Evolutionary conservation across 2,888 invertebrate species (phyloP).

Genomic region (Alsophila aescularia): DNA sequence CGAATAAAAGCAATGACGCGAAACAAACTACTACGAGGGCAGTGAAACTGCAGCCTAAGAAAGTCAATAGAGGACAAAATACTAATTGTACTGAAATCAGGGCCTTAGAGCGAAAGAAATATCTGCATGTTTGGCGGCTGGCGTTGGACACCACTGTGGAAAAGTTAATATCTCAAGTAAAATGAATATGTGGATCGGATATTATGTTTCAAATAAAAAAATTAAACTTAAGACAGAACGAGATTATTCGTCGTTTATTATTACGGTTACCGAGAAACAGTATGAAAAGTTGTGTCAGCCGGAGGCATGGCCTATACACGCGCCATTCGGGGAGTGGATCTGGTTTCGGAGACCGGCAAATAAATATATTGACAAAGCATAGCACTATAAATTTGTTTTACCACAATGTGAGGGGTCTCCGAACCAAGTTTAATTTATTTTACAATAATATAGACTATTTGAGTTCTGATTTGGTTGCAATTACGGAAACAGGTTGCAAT

Average conservation of each 20-base stretch:
- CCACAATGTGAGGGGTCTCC: conserved; percentile 32
- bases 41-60: background rate
- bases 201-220: conserved; percentile 19
- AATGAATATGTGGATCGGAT: conserved; percentile 9
- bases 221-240: conserved; percentile 22
- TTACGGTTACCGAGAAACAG: background rate
- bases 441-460: conserved; percentile 5
- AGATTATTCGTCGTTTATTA: conserved; percentile 23
- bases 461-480: conserved; percentile 27
- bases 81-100: background rate
- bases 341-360: conserved; percentile 38
- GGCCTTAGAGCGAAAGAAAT: background rate
- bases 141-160: conserved; percentile 6
- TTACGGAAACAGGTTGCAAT: conserved; percentile 25
- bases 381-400: conserved; percentile 24
- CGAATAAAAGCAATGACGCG: background rate
- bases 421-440: conserved; percentile 29
- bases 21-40: background rate
- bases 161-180: conserved; percentile 2
- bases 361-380: background rate
- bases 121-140: background rate
- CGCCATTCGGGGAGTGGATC: conserved; percentile 36
- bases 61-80: background rate
- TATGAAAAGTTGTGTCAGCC: conserved; percentile 6
- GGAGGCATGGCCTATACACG: conserved; percentile 32